Base-by-base conservation (phyloP, 2,888 invertebrate genomes). In the Sericinus montela region DNA sequence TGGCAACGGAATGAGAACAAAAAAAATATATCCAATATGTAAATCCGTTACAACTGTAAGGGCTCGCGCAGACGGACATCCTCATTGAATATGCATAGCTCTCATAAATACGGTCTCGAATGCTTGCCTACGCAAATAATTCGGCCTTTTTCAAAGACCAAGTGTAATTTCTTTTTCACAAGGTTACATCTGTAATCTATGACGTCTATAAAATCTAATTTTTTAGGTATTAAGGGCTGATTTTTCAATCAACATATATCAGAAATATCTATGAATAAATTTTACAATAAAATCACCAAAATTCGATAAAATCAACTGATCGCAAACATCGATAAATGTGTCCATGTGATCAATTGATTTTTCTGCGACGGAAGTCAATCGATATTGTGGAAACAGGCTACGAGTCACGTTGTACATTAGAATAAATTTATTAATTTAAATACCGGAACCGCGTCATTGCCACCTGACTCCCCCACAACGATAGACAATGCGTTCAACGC, bases 51-150 rank as follows among this genome's bases (percentile, higher is more conserved):
- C 38, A 39, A 34, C 14, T 25, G 29, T 40, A 50, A 50, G 49
- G 49, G 49, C 40, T 44, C 38, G 29, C 28, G 11, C 6, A 45
- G 40, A 50, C 40, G 45, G 40, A 45, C 45, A 40, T 50, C 44
- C 49, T 16, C 40, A 23, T 36, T 50, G 40, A 44, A 50, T 50
- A 45, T 50, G 44, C 45, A 45, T 50, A 23, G 23, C 14, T 32
- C 34, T 44, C 19, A 38, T 41, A 14, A 36, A 36, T 15, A 42
- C 25, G n/a, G 13, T 28, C 28, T 41, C 13, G 34, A 44, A 38
- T 48, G 48, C n/a, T 40, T 25, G 15, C 43, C 38, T 11, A n/a
- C 16, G 35, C 16, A 28, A 44, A 23, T 42, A 46, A 48, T 44
- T 44, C 44, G 5, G 34, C 25, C 13, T 42, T 41, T n/a, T 11